A percentile compares a stretch with the other conserved stretches of the same genome.
phyloP scores from a whole-genome alignment of 2,113 vertebrate species.

The Pomatostomus ruficeps region DNA sequence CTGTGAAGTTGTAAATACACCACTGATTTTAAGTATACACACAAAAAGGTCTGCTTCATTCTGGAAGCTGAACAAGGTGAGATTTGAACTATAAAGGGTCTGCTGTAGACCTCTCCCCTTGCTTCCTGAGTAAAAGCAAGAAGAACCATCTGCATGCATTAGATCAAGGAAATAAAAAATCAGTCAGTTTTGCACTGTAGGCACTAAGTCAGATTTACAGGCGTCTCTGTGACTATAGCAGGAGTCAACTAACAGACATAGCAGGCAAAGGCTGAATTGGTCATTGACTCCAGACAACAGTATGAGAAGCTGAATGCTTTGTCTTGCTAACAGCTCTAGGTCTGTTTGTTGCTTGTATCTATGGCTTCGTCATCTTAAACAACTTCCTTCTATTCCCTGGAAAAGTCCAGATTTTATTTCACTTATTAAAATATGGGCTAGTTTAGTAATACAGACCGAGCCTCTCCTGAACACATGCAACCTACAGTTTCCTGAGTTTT shows the following conservation, averaged over 20 bases:
- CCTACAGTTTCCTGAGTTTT: neutral
- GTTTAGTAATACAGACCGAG: neutral
- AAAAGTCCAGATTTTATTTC: neutral
- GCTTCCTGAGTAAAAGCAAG: neutral
- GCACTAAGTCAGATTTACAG: neutral
- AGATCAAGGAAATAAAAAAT: neutral
- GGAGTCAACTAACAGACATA: neutral
- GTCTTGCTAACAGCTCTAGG: neutral
- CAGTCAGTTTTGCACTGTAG: neutral
- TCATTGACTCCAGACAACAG: neutral
- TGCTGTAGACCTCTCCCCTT: neutral
- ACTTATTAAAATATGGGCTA: neutral
- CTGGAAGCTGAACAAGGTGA: neutral
- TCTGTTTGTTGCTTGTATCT: neutral
- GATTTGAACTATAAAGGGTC: neutral
- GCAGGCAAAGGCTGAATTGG: neutral
- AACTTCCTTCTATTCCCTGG: neutral
- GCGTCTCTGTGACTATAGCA: neutral
- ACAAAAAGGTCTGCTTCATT: neutral
- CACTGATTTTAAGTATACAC: neutral
- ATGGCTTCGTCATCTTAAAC: neutral
- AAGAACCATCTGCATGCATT: neutral
- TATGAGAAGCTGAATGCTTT: neutral
- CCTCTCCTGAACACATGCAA: neutral
- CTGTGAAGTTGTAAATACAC: neutral